Conservation (phyloP, 2,797 vertebrate species). For the Rhyacichthys aspro region DNA sequence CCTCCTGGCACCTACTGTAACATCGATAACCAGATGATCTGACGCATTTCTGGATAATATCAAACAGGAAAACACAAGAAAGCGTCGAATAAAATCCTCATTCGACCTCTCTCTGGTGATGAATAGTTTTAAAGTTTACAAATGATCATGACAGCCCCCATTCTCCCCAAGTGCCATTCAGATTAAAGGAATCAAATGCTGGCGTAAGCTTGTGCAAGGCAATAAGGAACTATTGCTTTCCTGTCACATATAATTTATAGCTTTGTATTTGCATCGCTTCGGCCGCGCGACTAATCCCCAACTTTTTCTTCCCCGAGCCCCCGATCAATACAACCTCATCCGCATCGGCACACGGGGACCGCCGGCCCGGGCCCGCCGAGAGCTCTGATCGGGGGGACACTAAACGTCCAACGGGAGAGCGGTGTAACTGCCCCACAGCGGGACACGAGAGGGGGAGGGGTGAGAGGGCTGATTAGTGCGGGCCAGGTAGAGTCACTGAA, state of each 20-base stretch:
- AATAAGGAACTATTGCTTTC: constrained; percentile 99
- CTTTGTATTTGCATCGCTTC: constrained; percentile 98
- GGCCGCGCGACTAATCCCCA: constrained; percentile 91
- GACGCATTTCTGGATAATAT: constrained; percentile 21
- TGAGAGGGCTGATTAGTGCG: constrained; percentile 35
- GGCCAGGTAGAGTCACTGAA: constrained; percentile 60
- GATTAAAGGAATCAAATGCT: constrained; percentile 99
- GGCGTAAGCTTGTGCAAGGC: constrained; percentile 96
- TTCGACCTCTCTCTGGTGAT: constrained; percentile 57
- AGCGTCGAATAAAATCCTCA: constrained; percentile 11
- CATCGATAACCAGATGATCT: constrained; percentile 52
- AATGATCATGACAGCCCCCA: constrained; percentile 88
- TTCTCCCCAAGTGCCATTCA: constrained; percentile 93
- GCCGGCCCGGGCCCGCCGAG: constrained; percentile 69
- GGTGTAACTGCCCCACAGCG: too few species aligned
- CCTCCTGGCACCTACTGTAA: constrained; percentile 41
- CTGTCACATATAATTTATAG: constrained; percentile 99
- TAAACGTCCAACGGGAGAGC: not conserved
- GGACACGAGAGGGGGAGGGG: not conserved
- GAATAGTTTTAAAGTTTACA: constrained; percentile 83
- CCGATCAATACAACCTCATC: constrained; percentile 93
- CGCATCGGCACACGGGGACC: constrained; percentile 85
- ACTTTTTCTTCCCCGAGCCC: constrained; percentile 88
- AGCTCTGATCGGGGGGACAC: constrained; percentile 75
- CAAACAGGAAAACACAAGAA: not conserved